A percentile compares a stretch with the other conserved stretches of the same genome.
These are phyloP conservation scores for Drosophila infuscata DNA, from an alignment of 2,888 invertebrate species.

Conservation along the genomic window DNA sequence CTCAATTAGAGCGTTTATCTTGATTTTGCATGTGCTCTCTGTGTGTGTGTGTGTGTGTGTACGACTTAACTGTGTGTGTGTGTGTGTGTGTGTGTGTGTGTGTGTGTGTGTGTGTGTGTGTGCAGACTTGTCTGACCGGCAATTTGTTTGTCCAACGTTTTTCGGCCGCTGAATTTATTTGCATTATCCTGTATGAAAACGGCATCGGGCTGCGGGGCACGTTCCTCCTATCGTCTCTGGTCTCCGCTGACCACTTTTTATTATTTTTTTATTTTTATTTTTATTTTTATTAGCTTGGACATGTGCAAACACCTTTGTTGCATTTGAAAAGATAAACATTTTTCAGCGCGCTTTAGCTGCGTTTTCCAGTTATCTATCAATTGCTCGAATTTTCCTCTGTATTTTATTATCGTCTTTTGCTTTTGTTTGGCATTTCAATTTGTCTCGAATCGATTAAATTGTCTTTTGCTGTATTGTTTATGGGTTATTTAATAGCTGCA, in stretches of 20 bases:
- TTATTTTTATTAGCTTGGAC: conserved; percentile 65
- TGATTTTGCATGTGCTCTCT: conserved; percentile 62
- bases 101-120: conserved; percentile 27
- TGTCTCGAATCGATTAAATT: conserved; percentile 64
- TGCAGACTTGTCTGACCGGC: conserved; percentile 45
- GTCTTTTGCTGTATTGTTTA: conserved; percentile 26
- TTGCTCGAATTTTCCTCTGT: conserved; percentile 19
- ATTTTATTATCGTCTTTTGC: conserved; percentile 18
- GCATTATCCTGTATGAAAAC: conserved; percentile 67
- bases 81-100: conserved; percentile 3
- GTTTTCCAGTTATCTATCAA: conserved; percentile 64
- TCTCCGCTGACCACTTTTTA: conserved; percentile 24
- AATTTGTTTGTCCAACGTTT: conserved; percentile 67
- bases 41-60: conserved; percentile 2
- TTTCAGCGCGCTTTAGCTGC: conserved; percentile 49
- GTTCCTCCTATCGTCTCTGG: conserved; percentile 35
- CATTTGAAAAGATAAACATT: conserved; percentile 67
- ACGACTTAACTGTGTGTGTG: conserved; percentile 32
- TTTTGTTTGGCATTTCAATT: conserved; percentile 60
- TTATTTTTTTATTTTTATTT: too few species aligned
- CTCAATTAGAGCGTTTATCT: conserved; percentile 83
- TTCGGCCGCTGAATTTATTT: conserved; percentile 70
- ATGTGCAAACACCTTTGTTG: conserved; percentile 79
- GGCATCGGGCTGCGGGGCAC: conserved; percentile 20
- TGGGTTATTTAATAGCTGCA: conserved; percentile 24